Base-by-base conservation (phyloP, 2,888 invertebrate species). In the Lithophane semibrunnea region DNA sequence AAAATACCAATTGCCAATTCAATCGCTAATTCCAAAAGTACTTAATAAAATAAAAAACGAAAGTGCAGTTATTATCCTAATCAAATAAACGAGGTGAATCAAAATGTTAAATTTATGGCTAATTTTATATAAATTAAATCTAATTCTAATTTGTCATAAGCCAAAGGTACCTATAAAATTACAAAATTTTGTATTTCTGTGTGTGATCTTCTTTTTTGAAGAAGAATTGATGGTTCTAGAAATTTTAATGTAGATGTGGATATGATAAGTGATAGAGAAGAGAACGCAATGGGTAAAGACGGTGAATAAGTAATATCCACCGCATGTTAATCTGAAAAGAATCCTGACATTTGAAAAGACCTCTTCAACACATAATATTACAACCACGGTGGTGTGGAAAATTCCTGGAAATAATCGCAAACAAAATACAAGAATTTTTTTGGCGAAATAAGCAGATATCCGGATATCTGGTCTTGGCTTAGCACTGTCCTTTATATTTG, bases 101-200 rank as follows among this genome's bases (percentile, higher is more conserved):
- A 75, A 88, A 83, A 78, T 73, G 65, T 73, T 60, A 77, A 73
- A n/a, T 61, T 71, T 24, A 76, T 54, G 63, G 9, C 64, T 80
- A 88, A 77, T 67, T 77, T 77, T 75, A 9, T 77, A 73, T 64
- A 73, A 71, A 74, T 63, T 64, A 79, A 74, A 70, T 79, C 88
- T 88, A 86, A 68, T 52, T 77, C 88, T 87, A 88, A 72, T 72
- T 73, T 73, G 54, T 82, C 75, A 84, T 77, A 86, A 87, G 88
- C 83, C 67, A 83, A 71, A 77, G 29, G 65, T 47, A 37, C 37
- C 37, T 37, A 60, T 75, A 70, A 72, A 71, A 79, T 73, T 65
- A 78, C 37, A 75, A 77, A 77, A 63, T 47, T 21, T 37, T 73
- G 71, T 81, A 71, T 78, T 47, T 73, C 7, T 64, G 82, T 88